Evolutionary conservation across 2,888 invertebrate genomes (phyloP), one percentile per base, ranked within the genome.

Genomic region (Torymus tubicola): DNA sequence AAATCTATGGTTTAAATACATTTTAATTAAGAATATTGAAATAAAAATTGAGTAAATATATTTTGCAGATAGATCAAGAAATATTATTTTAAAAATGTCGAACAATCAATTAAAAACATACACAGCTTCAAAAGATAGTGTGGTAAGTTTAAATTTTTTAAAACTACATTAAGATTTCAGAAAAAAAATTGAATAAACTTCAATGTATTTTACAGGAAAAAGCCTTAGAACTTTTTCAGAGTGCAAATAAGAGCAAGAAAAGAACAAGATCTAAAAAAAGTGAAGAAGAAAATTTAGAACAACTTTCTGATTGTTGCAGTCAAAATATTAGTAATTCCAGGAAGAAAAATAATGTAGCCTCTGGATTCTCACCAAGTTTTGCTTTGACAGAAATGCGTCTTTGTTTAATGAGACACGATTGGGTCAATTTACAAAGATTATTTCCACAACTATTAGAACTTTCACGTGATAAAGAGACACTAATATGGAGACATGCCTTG

Each of bases 401-500:
- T 4, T 83, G 83, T 76, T 31, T 82, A 53, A 76, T 79, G 77
- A 82, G 52, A 61, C 83, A 84, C 60, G 83, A 84, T 69, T 84
- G 84, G 84, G 10, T 72, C 57, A 81, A 80, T 75, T 50, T 83
- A 16, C 84, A 84, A 63, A 79, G 77, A 42, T 60, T 83, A 18
- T 83, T 83, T 81, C 80, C 77, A 57, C 14, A 83, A 21, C 67
- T 84, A 55, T 31, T 83, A 61, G 67, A 82, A 63, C 16, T 80
- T 52, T 53, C 79, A 8, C 70, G 11, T 50, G 76, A 81, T n/a
- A 82, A 72, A 73, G 82, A 82, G 21, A 64, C 73, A n/a, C 14
- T 83, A 31, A n/a, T 84, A 50, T 84, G 84, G 84, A 82, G 82
- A 65, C 83, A 83, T 70, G 69, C 76, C 53, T 80, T 84, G 3